Percentiles rank a stretch among this genome's conserved stretches.
These are phyloP conservation scores for Ligdia adustata DNA, from an alignment of 2,888 invertebrate species.

Conservation along the genomic window DNA sequence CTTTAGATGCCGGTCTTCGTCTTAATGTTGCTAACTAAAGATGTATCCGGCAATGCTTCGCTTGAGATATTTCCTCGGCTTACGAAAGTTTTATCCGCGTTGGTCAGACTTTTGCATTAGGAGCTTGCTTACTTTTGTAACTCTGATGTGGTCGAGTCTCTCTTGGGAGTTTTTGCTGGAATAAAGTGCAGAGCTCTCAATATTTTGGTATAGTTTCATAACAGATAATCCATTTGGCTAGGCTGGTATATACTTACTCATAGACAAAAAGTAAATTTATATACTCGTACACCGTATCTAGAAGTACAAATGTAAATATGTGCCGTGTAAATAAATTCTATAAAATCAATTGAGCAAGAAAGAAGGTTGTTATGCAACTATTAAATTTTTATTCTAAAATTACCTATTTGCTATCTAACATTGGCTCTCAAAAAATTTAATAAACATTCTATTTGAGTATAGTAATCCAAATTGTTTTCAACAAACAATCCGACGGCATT, in stretches of 20 bases:
- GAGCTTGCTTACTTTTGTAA: constrained; percentile 40
- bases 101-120: constrained; percentile 52
- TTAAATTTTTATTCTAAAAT: no score
- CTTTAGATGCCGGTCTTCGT: constrained; percentile 51
- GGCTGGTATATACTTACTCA: no score
- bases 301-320: no score
- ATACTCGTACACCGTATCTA: no score
- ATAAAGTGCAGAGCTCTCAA: constrained; percentile 27
- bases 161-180: constrained; percentile 35
- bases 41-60: constrained; percentile 49
- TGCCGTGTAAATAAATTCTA: no score
- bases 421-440: not conserved
- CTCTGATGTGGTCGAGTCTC: constrained; percentile 34
- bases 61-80: constrained; percentile 51
- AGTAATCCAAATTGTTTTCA: constrained; percentile 28
- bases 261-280: no score
- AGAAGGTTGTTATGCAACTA: no score
- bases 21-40: constrained; percentile 57
- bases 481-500: constrained; percentile 41
- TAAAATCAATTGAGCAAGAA: no score
- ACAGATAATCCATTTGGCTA: no score
- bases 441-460: constrained; percentile 10
- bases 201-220: no score
- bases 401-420: no score
- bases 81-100: constrained; percentile 51